phyloP scores from a whole-genome alignment of 2,113 vertebrate genomes.

The Marcusenius ussheri region DNA sequence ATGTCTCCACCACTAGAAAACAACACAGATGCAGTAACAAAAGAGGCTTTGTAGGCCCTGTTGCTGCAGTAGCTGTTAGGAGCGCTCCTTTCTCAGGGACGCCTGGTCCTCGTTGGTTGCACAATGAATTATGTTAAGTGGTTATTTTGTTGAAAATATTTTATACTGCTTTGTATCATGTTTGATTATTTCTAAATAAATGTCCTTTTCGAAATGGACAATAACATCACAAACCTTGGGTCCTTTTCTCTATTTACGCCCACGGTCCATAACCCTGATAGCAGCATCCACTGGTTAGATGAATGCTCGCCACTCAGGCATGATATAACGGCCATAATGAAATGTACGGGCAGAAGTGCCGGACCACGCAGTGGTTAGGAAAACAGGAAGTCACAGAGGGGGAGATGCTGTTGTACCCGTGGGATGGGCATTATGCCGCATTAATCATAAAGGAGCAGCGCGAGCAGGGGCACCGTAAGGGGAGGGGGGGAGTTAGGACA shows the following conservation, averaged over 20 bases:
- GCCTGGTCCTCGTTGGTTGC: conserved; percentile 18
- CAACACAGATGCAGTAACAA: not conserved
- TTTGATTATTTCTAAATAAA: conserved; percentile 43
- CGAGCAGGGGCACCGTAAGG: not conserved
- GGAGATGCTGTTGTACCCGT: not conserved
- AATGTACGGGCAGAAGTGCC: not conserved
- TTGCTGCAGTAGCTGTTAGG: conserved; percentile 32
- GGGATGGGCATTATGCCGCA: too few relatives aligned
- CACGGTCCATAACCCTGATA: not conserved
- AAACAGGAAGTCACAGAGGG: not conserved
- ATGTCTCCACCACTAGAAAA: conserved; percentile 1
- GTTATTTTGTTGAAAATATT: conserved; percentile 30
- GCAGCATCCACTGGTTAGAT: not conserved
- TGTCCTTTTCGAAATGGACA: not conserved
- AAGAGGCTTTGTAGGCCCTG: conserved; percentile 23
- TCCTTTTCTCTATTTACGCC: not conserved
- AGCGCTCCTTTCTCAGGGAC: conserved; percentile 1
- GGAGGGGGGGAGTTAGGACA: too few relatives aligned
- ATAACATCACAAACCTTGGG: not conserved
- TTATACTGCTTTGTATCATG: conserved; percentile 38
- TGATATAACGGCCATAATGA: not conserved
- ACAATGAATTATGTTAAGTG: conserved; percentile 35
- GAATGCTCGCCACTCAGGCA: not conserved
- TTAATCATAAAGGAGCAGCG: not conserved
- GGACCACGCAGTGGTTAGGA: too few relatives aligned